Conservation (phyloP, 2,888 invertebrate species). For the Callyntrura guangdongensis region DNA sequence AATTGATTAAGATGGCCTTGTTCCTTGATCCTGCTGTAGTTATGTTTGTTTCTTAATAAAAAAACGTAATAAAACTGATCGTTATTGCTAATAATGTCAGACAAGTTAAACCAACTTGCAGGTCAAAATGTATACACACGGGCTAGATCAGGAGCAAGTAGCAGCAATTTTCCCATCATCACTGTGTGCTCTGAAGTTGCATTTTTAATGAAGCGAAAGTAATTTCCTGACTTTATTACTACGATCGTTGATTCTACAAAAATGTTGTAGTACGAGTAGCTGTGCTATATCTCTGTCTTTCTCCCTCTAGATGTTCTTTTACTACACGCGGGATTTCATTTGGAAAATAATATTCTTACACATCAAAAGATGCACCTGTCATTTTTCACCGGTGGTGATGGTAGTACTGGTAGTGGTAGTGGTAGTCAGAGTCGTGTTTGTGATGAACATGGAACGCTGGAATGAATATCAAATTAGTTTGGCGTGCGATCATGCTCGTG, state of each 20-base stretch:
- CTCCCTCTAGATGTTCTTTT: too few species aligned
- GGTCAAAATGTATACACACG: neutral
- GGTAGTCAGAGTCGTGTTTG: too few species aligned
- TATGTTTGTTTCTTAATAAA: constrained; percentile 39
- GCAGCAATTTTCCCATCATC: neutral
- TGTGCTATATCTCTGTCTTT: neutral
- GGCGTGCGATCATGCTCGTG: constrained; percentile 15
- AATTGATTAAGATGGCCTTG: constrained; percentile 60
- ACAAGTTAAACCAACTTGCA: neutral
- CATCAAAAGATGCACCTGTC: constrained; percentile 18
- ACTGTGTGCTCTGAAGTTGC: neutral
- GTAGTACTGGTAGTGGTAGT: neutral
- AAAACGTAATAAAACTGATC: constrained; percentile 29
- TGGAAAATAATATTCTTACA: neutral
- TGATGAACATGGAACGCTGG: too few species aligned
- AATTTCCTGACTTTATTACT: constrained; percentile 36
- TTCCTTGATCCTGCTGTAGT: too few species aligned
- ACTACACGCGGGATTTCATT: neutral
- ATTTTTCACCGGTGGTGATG: constrained; percentile 23
- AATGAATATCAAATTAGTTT: constrained; percentile 14
- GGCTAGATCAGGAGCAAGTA: neutral
- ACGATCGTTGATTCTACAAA: neutral
- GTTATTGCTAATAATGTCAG: constrained; percentile 56
- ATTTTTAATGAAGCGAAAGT: constrained; percentile 32
- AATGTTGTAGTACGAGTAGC: neutral